Evolutionary conservation across 2,113 vertebrate species (phyloP).

Genomic region (Genyomyrus donnyi): DNA sequence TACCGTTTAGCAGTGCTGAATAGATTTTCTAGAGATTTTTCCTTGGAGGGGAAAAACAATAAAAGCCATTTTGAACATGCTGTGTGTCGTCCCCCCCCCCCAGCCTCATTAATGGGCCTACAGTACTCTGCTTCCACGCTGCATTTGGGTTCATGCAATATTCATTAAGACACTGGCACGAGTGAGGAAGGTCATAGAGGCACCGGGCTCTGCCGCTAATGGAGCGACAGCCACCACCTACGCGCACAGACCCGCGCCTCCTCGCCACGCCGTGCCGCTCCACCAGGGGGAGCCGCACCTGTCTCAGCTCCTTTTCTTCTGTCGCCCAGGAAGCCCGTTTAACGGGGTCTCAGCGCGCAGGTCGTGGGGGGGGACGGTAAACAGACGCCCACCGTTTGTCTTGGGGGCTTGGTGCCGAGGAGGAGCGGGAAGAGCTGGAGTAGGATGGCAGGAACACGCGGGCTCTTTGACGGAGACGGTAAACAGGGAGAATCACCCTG

Average conservation of each 20-base stretch:
- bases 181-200: neutral
- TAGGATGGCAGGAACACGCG: neutral
- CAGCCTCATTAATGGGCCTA: neutral
- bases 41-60: neutral
- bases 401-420: neutral
- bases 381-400: conserved; percentile 4
- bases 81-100: neutral
- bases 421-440: too few species aligned
- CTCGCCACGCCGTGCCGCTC: neutral
- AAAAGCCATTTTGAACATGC: neutral
- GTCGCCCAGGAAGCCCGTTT: neutral
- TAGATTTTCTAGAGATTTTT: neutral
- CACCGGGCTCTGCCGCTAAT: neutral
- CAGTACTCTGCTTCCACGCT: neutral
- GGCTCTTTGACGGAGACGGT: neutral
- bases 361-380: neutral
- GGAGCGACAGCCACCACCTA: neutral
- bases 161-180: neutral
- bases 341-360: neutral
- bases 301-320: neutral
- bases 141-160: neutral
- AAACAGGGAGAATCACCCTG: conserved; percentile 4
- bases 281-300: neutral
- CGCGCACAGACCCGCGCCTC: neutral
- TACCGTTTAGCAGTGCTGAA: neutral